phyloP scores from a whole-genome alignment of 1,140 invertebrate species.

The Tribolium castaneum region DNA sequence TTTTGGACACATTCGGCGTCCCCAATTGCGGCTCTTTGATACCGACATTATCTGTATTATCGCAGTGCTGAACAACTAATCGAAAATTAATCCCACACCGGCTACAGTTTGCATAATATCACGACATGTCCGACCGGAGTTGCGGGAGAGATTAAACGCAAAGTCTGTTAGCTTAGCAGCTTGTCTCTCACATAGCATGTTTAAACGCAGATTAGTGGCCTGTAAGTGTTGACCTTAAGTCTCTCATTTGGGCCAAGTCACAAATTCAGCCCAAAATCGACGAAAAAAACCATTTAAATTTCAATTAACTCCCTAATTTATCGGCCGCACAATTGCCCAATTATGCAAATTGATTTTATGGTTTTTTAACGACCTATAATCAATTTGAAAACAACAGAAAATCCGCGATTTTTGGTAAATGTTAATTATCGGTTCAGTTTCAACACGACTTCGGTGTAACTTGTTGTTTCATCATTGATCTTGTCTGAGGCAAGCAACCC shows the following conservation, averaged over 20 bases:
- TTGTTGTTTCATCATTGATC: constrained; percentile 6
- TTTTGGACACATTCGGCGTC: background rate
- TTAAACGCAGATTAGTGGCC: constrained; percentile 43
- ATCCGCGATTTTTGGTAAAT: background rate
- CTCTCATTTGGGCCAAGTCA: background rate
- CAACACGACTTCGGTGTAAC: too few relatives aligned
- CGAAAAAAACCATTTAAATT: background rate
- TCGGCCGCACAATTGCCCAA: constrained; percentile 17
- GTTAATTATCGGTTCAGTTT: background rate
- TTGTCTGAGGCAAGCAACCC: constrained; percentile 5
- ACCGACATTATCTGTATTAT: constrained; percentile 43
- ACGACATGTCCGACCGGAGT: constrained; percentile 40
- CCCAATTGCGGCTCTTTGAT: constrained; percentile 32
- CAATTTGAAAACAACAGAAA: constrained; percentile 12
- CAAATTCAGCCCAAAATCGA: background rate
- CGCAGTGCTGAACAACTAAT: constrained; percentile 42
- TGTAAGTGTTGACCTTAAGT: constrained; percentile 41
- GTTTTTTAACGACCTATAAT: constrained; percentile 35
- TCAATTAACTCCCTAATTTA: constrained; percentile 25
- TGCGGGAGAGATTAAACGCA: constrained; percentile 34
- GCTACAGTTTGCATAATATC: constrained; percentile 37
- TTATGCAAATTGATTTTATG: constrained; percentile 38
- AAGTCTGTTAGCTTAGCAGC: constrained; percentile 42
- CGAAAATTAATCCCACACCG: constrained; percentile 42
- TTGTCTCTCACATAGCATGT: constrained; percentile 39